Conservation (phyloP, 2,888 invertebrate genomes). For the Holacanthella duospinosa region DNA sequence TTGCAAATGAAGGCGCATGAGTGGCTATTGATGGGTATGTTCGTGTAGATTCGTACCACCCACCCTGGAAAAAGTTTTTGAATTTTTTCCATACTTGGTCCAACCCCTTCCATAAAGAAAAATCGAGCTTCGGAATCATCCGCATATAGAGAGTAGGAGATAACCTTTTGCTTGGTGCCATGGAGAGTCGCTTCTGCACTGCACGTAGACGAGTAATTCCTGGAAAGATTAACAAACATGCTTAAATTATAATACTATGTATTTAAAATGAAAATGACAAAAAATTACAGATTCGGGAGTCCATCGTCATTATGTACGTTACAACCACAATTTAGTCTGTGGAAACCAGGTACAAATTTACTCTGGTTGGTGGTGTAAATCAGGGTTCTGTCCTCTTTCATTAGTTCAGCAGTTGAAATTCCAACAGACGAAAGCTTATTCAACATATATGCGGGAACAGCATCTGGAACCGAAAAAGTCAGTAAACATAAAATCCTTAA, state of each 20-base stretch:
- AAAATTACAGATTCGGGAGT: not conserved
- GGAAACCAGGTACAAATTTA: not conserved
- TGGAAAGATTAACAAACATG: too few species aligned
- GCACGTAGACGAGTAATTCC: conserved; percentile 3
- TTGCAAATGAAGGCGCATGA: conserved; percentile 12
- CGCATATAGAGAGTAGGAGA: conserved; percentile 8
- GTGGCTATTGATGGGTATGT: conserved; percentile 12
- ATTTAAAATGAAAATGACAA: not conserved
- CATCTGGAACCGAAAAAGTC: not conserved
- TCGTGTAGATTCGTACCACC: conserved; percentile 12
- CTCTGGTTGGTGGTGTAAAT: not conserved
- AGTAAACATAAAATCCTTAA: not conserved
- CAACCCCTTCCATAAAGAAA: conserved; percentile 6
- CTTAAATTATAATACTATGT: too few species aligned
- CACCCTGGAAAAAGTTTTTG: conserved; percentile 8
- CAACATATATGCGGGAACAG: not conserved
- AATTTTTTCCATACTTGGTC: conserved; percentile 9
- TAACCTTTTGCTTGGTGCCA: conserved; percentile 6
- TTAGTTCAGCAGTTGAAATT: not conserved
- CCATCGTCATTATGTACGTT: not conserved
- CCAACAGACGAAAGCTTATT: not conserved
- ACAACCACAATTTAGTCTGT: not conserved
- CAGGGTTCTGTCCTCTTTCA: not conserved
- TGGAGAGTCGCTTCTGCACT: conserved; percentile 11
- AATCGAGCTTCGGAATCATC: not conserved